Conservation (phyloP, 2,113 vertebrate species). For the Campylomormyrus numenius region DNA sequence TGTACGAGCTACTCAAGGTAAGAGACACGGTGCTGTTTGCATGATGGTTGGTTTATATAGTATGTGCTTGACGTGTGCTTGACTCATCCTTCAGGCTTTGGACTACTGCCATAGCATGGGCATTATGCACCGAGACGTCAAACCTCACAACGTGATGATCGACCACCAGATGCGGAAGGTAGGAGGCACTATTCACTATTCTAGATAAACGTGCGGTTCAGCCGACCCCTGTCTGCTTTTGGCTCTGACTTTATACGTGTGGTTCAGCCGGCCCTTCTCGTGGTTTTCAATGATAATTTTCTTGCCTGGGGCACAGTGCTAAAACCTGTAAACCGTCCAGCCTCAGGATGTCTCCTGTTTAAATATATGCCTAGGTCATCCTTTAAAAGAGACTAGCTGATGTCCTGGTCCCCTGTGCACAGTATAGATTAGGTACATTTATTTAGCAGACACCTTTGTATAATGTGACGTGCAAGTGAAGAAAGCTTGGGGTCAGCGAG, state of each 20-base stretch:
- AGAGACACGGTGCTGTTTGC: constrained; percentile 30
- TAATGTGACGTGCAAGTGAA: background rate
- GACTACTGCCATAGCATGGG: constrained; percentile 99
- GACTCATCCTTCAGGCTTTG: constrained; percentile 70
- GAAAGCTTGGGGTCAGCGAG: background rate
- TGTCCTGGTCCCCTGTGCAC: background rate
- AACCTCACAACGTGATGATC: constrained; percentile 99
- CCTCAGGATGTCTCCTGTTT: background rate
- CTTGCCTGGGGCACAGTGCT: background rate
- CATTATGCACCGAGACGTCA: constrained; percentile 98
- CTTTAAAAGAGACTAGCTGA: background rate
- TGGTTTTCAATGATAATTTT: background rate
- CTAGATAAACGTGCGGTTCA: background rate
- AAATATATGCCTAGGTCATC: background rate
- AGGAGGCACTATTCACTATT: constrained; percentile 8
- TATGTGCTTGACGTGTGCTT: background rate
- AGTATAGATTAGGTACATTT: background rate
- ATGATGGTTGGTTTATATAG: background rate
- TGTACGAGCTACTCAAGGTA: constrained; percentile 99
- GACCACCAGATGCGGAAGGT: constrained; percentile 98
- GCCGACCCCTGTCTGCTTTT: background rate
- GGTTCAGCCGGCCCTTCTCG: background rate
- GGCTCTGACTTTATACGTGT: background rate
- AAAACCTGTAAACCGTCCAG: background rate
- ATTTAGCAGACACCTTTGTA: background rate